Evolutionary conservation across 2,113 vertebrate species (phyloP), one percentile per base, ranked within the genome.

Genomic region (Chloropsis hardwickii): DNA sequence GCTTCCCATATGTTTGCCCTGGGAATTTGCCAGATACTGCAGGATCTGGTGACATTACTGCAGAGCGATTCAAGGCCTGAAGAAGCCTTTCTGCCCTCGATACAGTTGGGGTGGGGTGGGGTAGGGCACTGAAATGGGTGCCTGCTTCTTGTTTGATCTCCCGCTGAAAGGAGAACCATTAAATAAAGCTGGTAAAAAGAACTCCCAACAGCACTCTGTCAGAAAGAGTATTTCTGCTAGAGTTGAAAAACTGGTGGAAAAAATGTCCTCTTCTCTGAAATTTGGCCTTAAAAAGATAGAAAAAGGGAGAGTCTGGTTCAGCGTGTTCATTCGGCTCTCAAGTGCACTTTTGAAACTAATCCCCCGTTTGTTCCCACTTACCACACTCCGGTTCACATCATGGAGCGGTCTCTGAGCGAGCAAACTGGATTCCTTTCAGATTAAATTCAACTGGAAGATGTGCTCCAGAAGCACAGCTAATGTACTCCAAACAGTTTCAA

Each of bases 1-100:
- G 96, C 76, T 97, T 97, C 95, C 96, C 97, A 97, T 96, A 96
- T 97, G 97, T 92, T 91, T 97, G 86, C 64, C 73, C 95, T 97
- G 97, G 90, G 94, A 65, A 18, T 60, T 86, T 82, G 94, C 93
- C 95, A 96, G 84, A 92, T 91, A 65, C 10, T 21, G 83, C 92
- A 95, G 86, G 80, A 95, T 94, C 90, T 94, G 83, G 88, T 94
- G 92, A 69, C 93, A 92, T 89, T 81, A 87, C 70, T 94, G 82
- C 40, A 89, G 53, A 87, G 70, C 4, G 0, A 88, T 94, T 93
- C 90, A 93, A 93, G 87, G 85, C 62, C 87, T 82, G 85, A 56
- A 93, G 88, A 96, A 88, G 20, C 23, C n/a, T 82, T 92, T 39
- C 61, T 94, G 45, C n/a, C 24, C 61, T 88, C 0, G 2, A 74